These are phyloP conservation scores for Onchidella celtica DNA, from an alignment of 2,888 invertebrate species.

Conservation along the genomic window DNA sequence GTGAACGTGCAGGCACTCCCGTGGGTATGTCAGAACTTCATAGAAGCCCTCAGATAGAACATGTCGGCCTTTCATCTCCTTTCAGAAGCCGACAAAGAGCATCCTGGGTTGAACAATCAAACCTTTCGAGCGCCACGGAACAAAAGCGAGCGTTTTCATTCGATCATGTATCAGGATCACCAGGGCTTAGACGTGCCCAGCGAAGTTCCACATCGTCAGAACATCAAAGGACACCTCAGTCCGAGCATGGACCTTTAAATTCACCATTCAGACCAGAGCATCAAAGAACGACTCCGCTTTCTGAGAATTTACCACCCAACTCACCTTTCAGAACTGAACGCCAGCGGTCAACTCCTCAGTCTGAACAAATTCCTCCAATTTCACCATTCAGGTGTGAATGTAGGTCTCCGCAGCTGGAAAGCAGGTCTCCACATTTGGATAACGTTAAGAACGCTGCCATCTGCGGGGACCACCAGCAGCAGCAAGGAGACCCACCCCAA, in stretches of 20 bases:
- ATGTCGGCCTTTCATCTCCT: conserved; percentile 33
- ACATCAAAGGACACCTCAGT: conserved; percentile 38
- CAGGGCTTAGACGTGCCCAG: conserved; percentile 33
- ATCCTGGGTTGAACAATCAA: conserved; percentile 47
- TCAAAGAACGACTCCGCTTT: conserved; percentile 30
- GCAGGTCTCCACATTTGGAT: conserved; percentile 15
- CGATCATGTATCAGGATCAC: conserved; percentile 39
- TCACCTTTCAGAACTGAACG: conserved; percentile 36
- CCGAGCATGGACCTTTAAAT: conserved; percentile 25
- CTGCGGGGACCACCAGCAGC: conserved; percentile 17
- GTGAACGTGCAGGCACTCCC: conserved; percentile 37
- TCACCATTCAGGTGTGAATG: conserved; percentile 22
- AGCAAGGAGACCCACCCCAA: neutral
- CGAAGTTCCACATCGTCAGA: conserved; percentile 32
- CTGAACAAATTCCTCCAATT: neutral
- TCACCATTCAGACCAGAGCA: conserved; percentile 38
- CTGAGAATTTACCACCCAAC: conserved; percentile 37
- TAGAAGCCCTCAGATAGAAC: conserved; percentile 35
- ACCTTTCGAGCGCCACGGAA: conserved; percentile 25
- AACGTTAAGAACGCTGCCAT: conserved; percentile 41
- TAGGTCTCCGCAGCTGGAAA: conserved; percentile 26
- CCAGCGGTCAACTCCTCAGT: neutral
- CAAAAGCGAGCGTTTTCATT: conserved; percentile 44
- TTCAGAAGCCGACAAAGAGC: conserved; percentile 42
- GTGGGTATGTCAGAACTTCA: conserved; percentile 38